These are phyloP conservation scores for Leptura quadrifasciata DNA, from an alignment of 2,888 invertebrate species.

Conservation along the genomic window DNA sequence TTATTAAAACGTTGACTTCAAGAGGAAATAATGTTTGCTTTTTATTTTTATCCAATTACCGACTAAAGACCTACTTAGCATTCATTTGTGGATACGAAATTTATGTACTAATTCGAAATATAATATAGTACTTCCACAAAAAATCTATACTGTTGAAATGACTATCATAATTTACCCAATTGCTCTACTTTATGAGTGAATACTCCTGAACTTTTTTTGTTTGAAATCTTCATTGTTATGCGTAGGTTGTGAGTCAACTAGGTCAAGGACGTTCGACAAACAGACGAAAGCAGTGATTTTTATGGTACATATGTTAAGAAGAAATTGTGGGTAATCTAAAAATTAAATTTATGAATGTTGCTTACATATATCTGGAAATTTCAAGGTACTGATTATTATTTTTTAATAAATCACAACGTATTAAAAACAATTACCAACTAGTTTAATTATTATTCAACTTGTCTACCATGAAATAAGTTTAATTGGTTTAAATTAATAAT, in stretches of 20 bases:
- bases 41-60: no score
- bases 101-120: no score
- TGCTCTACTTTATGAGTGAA: no score
- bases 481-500: constrained; percentile 4
- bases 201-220: no score
- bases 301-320: background rate
- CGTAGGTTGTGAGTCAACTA: background rate
- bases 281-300: background rate
- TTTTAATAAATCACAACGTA: background rate
- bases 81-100: no score
- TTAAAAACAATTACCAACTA: background rate
- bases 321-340: background rate
- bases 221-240: no score
- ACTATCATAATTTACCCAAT: no score
- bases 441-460: background rate
- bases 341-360: background rate
- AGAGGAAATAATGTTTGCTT: no score
- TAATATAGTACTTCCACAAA: no score
- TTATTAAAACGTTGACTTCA: no score
- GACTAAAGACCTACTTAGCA: no score
- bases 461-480: background rate
- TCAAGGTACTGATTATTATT: background rate
- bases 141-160: background rate
- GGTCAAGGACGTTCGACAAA: background rate
- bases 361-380: background rate